Conservation (phyloP, 2,797 vertebrate species). For the Galagoides demidoff region DNA sequence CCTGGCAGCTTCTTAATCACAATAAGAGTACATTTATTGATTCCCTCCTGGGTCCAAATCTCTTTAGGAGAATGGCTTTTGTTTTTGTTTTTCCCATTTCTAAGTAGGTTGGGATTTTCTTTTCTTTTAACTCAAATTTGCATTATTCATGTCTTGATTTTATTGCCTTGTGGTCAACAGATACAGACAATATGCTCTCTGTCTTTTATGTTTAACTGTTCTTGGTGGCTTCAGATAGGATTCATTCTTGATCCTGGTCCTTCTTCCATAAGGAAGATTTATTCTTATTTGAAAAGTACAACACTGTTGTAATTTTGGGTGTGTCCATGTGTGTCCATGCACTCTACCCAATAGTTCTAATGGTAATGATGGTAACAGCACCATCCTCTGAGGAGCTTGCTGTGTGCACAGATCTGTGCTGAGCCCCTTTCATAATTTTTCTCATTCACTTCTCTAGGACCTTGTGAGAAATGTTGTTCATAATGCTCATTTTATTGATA, state of each 20-base stretch:
- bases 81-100: neutral
- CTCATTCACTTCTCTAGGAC: neutral
- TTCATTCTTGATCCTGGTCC: neutral
- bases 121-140: neutral
- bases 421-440: neutral
- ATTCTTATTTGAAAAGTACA: neutral
- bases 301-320: too few species aligned
- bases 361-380: fast-evolving
- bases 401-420: neutral
- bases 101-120: neutral
- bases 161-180: neutral
- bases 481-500: neutral
- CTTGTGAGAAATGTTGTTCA: neutral
- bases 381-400: fast-evolving
- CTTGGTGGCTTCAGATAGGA: neutral
- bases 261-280: neutral
- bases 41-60: neutral
- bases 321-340: too few species aligned
- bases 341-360: neutral
- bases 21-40: neutral
- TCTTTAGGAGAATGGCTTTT: neutral
- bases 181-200: neutral
- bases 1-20: neutral
- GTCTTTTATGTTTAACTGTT: neutral
- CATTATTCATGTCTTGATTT: neutral